Percentiles rank a stretch among this genome's conserved stretches.
These are phyloP conservation scores for Orbicella faveolata DNA, from an alignment of 64 coral and sea anemone species.

Conservation along the genomic window DNA sequence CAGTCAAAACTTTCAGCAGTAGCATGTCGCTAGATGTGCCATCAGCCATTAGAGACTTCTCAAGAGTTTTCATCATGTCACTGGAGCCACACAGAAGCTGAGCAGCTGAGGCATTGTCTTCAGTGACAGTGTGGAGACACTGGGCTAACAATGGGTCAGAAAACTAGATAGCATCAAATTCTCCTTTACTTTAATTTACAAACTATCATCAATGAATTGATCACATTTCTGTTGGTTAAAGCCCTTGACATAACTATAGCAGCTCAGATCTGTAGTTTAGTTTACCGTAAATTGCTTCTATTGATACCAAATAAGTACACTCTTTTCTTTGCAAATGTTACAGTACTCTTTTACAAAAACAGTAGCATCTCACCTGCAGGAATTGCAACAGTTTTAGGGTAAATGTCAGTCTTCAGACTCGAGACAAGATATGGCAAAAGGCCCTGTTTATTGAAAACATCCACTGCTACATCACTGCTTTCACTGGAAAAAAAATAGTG, in stretches of 20 bases:
- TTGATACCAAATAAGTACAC: too few relatives aligned
- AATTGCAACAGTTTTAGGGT: slow-evolving; percentile 69
- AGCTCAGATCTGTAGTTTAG: too few relatives aligned
- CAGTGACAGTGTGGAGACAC: slow-evolving; percentile 90
- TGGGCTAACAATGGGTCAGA: slow-evolving; percentile 49
- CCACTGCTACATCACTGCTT: slow-evolving; percentile 77
- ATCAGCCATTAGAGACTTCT: slow-evolving; percentile 74
- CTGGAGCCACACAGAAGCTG: slow-evolving; percentile 75
- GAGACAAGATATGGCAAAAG: slow-evolving; percentile 67
- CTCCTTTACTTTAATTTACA: too few relatives aligned
- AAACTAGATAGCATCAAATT: background rate
- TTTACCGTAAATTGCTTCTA: too few relatives aligned
- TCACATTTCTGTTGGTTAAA: too few relatives aligned
- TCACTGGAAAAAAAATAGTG: slow-evolving; percentile 43
- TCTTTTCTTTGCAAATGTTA: too few relatives aligned
- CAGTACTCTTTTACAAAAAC: background rate
- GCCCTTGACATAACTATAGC: too few relatives aligned
- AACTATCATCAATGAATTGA: too few relatives aligned
- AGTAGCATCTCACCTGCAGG: slow-evolving; percentile 60
- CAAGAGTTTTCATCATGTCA: slow-evolving; percentile 78
- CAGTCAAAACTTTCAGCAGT: slow-evolving; percentile 77
- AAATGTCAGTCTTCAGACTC: slow-evolving; percentile 70
- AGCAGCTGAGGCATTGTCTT: slow-evolving; percentile 74
- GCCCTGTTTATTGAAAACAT: slow-evolving; percentile 79
- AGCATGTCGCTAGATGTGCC: slow-evolving; percentile 67